Conservation (phyloP, 2,113 vertebrate genomes). For the Holacanthus passer region DNA sequence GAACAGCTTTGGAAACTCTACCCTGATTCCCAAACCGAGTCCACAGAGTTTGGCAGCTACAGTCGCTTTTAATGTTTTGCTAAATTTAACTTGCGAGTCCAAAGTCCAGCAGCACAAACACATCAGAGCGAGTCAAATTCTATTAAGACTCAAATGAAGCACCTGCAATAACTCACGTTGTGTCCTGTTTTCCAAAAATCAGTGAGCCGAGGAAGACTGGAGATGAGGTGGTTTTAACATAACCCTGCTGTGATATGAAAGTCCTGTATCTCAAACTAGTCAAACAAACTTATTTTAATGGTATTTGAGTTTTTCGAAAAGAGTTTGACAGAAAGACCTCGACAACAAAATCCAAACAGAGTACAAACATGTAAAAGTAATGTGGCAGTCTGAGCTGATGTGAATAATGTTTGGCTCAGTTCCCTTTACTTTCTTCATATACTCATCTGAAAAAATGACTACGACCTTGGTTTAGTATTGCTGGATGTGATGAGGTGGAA, state of each 20-base stretch:
- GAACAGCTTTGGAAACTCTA: not conserved
- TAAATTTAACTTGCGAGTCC: constrained; percentile 1
- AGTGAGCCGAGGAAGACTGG: constrained; percentile 56
- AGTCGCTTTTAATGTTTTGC: constrained; percentile 15
- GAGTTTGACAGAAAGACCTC: constrained; percentile 18
- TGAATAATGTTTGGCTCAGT: constrained; percentile 30
- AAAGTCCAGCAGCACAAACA: constrained; percentile 27
- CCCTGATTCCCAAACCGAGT: not conserved
- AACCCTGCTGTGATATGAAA: constrained; percentile 1
- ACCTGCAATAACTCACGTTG: constrained; percentile 10
- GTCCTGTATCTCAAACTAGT: not conserved
- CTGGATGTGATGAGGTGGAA: constrained; percentile 66
- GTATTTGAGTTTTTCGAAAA: constrained; percentile 4
- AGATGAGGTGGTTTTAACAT: constrained; percentile 14
- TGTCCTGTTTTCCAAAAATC: constrained; percentile 6
- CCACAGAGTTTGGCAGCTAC: not conserved
- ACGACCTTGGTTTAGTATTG: constrained; percentile 56
- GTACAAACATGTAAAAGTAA: constrained; percentile 23
- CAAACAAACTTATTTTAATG: not conserved
- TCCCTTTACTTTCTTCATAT: constrained; percentile 42
- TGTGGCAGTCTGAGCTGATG: constrained; percentile 6
- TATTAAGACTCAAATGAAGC: constrained; percentile 8
- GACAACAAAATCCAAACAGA: constrained; percentile 1
- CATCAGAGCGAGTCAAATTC: not conserved
- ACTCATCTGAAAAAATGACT: not conserved